A percentile compares a stretch with the other conserved stretches of the same genome.
Conservation (phyloP, 1,140 invertebrate genomes). For the Uloborus diversus region DNA sequence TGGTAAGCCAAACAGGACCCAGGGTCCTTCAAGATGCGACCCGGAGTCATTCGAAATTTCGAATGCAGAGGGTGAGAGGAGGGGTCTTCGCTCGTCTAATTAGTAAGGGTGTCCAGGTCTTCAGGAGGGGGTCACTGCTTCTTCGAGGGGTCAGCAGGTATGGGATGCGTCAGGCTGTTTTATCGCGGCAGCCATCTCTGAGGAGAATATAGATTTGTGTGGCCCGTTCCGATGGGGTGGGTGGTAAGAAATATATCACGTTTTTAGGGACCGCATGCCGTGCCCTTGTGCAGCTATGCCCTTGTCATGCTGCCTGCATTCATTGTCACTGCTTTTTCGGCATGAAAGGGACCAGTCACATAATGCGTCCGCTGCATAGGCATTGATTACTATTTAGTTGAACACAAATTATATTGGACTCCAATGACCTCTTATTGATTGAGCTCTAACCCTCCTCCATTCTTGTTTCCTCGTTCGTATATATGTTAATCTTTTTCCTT, state of each 20-base stretch:
- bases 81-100: conserved; percentile 15
- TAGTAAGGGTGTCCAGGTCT: conserved; percentile 52
- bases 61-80: background rate
- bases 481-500: too few species aligned
- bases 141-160: background rate
- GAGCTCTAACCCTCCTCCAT: too few species aligned
- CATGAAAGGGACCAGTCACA: background rate
- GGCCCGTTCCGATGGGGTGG: conserved; percentile 21
- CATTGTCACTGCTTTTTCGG: conserved; percentile 34
- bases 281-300: conserved; percentile 35
- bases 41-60: background rate
- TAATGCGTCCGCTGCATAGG: background rate
- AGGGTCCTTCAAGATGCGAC: background rate
- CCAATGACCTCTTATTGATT: too few species aligned
- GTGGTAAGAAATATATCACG: conserved; percentile 50
- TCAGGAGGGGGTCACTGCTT: conserved; percentile 21
- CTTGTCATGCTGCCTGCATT: conserved; percentile 44
- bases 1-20: background rate
- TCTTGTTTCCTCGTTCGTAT: too few species aligned
- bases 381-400: background rate
- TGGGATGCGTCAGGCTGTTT: conserved; percentile 8
- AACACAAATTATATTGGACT: too few species aligned
- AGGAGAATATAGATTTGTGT: conserved; percentile 43
- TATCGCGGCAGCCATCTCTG: conserved; percentile 32
- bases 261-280: conserved; percentile 35